Conservation (phyloP, 2,888 invertebrate genomes). For the Phyllotreta cruciferae region DNA sequence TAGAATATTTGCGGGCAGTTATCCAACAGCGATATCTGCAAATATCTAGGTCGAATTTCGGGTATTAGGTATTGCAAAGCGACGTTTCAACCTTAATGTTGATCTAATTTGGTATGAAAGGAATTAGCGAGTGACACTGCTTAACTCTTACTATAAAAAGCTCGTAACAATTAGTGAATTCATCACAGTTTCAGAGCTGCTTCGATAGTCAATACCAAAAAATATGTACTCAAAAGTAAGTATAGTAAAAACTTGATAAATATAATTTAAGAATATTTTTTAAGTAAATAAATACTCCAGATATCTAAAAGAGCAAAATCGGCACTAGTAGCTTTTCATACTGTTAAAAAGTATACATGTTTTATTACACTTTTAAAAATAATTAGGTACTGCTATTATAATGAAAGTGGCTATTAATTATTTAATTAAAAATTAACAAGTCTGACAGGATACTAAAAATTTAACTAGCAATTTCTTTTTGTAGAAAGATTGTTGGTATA, state of each 20-base stretch:
- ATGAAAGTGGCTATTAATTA: neutral
- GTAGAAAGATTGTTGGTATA: too few species aligned
- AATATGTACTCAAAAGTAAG: slow-evolving; percentile 21
- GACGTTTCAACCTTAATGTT: slow-evolving; percentile 1
- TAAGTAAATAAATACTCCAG: too few species aligned
- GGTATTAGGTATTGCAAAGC: neutral
- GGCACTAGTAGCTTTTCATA: too few species aligned
- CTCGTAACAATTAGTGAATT: too few species aligned
- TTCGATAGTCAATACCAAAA: neutral
- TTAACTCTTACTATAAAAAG: neutral
- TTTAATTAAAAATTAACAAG: neutral
- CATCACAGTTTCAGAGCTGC: too few species aligned
- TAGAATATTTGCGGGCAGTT: slow-evolving; percentile 1
- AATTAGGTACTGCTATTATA: too few species aligned
- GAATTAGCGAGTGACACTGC: neutral
- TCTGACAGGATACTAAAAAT: neutral
- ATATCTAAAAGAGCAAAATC: too few species aligned
- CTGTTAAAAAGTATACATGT: too few species aligned
- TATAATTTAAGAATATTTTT: neutral
- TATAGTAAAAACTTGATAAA: neutral
- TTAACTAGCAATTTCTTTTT: too few species aligned
- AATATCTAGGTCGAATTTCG: slow-evolving; percentile 15
- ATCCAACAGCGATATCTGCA: slow-evolving; percentile 1
- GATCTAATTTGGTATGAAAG: slow-evolving; percentile 12
- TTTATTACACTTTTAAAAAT: too few species aligned